Evolutionary conservation across 1,140 invertebrate species (phyloP).

Genomic region (Dreissena polymorpha): DNA sequence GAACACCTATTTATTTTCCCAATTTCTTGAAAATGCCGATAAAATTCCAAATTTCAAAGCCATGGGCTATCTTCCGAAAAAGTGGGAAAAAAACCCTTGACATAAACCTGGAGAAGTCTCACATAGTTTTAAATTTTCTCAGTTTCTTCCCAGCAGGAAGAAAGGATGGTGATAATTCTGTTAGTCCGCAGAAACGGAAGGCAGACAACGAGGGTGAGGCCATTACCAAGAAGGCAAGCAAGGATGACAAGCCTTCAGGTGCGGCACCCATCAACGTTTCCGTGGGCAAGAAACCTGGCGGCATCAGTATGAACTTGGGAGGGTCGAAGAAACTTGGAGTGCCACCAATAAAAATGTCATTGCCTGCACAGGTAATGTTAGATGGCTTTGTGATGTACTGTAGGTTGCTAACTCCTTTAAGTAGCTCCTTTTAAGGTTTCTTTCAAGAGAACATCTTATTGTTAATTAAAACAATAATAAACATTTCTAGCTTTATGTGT

Average conservation of each 20-base stretch:
- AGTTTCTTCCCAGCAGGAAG: constrained; percentile 54
- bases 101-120: too few species aligned
- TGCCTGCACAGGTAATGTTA: constrained; percentile 30
- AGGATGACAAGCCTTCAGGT: not conserved
- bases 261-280: constrained; percentile 14
- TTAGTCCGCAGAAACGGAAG: constrained; percentile 56
- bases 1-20: too few species aligned
- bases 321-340: constrained; percentile 33
- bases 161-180: constrained; percentile 31
- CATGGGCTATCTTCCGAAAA: too few species aligned
- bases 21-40: too few species aligned
- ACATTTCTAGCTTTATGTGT: too few species aligned
- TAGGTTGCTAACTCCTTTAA: too few species aligned
- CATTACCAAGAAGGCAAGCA: constrained; percentile 9
- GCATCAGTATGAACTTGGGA: constrained; percentile 45
- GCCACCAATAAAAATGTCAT: constrained; percentile 46
- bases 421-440: too few species aligned
- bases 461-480: too few species aligned
- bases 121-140: constrained; percentile 51
- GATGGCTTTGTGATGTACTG: too few species aligned
- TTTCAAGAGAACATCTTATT: too few species aligned
- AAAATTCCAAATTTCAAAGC: too few species aligned
- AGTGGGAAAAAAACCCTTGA: too few species aligned
- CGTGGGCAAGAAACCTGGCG: constrained; percentile 35
- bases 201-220: not conserved